A percentile compares a stretch with the other conserved stretches of the same genome.
Evolutionary conservation across 2,888 invertebrate species (phyloP).

Genomic region (Drosophila subquinaria): DNA sequence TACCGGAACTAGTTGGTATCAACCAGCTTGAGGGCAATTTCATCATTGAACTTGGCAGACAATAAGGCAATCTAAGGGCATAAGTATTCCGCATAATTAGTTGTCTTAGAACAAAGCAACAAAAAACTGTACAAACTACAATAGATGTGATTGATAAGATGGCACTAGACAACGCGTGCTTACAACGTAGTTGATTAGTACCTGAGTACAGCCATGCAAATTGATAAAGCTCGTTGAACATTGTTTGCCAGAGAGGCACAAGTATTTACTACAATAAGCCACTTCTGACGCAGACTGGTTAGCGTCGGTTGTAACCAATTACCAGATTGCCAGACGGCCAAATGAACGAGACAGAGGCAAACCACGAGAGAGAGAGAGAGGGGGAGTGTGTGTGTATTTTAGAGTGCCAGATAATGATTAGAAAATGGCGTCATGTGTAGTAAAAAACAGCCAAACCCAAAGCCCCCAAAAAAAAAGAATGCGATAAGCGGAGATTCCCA

Average conservation of each 20-base stretch:
- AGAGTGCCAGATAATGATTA: slow-evolving; percentile 25
- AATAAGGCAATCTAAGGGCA: slow-evolving; percentile 19
- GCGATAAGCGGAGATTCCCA: slow-evolving; percentile 19
- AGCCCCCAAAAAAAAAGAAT: not conserved
- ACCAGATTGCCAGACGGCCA: slow-evolving; percentile 15
- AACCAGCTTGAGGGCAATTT: not conserved
- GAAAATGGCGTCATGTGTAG: slow-evolving; percentile 36
- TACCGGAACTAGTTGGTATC: slow-evolving; percentile 17
- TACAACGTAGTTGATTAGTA: slow-evolving; percentile 34
- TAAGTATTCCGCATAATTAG: slow-evolving; percentile 13
- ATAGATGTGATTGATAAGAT: slow-evolving; percentile 49
- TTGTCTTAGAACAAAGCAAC: slow-evolving; percentile 1
- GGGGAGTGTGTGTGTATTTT: not conserved
- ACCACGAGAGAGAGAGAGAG: not conserved
- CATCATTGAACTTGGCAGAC: slow-evolving; percentile 10
- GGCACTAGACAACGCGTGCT: slow-evolving; percentile 20
- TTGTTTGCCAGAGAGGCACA: slow-evolving; percentile 21
- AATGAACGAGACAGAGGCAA: too few relatives aligned
- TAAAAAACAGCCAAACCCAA: slow-evolving; percentile 12
- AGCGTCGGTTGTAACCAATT: slow-evolving; percentile 69
- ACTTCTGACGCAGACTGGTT: slow-evolving; percentile 65
- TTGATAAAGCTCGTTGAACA: slow-evolving; percentile 41
- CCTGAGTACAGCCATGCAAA: slow-evolving; percentile 27
- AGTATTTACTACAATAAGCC: slow-evolving; percentile 21
- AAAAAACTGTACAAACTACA: slow-evolving; percentile 1